Evolutionary conservation across 2,797 vertebrate genomes (phyloP).

Genomic region (Hoplostethus mediterraneus): DNA sequence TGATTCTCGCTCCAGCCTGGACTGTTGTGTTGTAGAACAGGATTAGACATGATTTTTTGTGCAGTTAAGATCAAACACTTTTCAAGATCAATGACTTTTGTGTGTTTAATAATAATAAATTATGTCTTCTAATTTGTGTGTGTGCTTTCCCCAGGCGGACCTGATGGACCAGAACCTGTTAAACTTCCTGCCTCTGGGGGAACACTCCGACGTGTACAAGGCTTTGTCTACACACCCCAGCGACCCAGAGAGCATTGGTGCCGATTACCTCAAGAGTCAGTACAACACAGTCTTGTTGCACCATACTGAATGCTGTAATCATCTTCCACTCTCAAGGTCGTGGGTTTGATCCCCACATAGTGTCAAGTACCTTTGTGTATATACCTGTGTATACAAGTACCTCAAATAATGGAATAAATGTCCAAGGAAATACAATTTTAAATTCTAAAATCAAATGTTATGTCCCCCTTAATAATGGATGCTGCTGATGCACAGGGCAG

Average conservation of each 20-base stretch:
- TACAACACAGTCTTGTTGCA: slow-evolving; percentile 51
- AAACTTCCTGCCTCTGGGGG: slow-evolving; percentile 96
- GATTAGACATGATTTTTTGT: slow-evolving; percentile 2
- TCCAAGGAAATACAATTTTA: too few species aligned
- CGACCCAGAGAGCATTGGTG: slow-evolving; percentile 90
- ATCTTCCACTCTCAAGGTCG: background rate
- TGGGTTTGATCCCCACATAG: background rate
- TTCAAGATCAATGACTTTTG: slow-evolving; percentile 10
- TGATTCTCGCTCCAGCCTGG: background rate
- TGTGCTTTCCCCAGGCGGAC: slow-evolving; percentile 80
- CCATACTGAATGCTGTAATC: background rate
- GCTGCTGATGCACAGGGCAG: too few species aligned
- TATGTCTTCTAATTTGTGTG: slow-evolving; percentile 5
- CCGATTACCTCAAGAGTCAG: slow-evolving; percentile 97
- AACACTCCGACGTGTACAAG: slow-evolving; percentile 97
- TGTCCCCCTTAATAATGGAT: too few species aligned
- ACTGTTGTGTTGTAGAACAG: slow-evolving; percentile 10
- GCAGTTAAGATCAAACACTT: slow-evolving; percentile 23
- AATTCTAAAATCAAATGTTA: too few species aligned
- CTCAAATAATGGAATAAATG: too few species aligned
- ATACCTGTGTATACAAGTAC: too few species aligned
- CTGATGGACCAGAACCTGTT: slow-evolving; percentile 98
- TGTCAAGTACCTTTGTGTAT: too few species aligned
- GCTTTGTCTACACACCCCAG: slow-evolving; percentile 92
- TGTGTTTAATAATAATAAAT: background rate